Base-by-base conservation (phyloP, 2,113 vertebrate species). In the Colossoma macropomum region DNA sequence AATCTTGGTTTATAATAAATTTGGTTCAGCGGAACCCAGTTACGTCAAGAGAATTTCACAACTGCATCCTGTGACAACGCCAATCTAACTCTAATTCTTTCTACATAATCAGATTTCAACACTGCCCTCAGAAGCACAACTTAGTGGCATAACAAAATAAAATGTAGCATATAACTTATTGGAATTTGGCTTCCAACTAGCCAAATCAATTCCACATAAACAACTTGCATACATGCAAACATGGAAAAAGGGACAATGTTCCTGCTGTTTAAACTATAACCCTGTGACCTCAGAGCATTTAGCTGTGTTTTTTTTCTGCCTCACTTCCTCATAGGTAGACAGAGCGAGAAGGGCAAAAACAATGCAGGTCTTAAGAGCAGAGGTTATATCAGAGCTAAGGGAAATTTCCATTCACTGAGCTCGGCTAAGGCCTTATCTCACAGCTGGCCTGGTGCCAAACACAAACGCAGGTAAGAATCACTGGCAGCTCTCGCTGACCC, bases 401-500 rank as follows among this genome's bases (percentile, higher is more conserved):
- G 54, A 56, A 23, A 15, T 1, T 7, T 23, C 21, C 21, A 56
- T 56, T 56, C 54, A 21, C 54, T 52, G 17, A 70, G 69, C 48
- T 12, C 48, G 8, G 63, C 38, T 69, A 69, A 54, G 28, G 12
- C 54, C 27, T 79, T 56, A 69, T 81, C 54, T 73, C 17, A 62
- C 4, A 21, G 15, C 17, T 48, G 54, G 34, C 12, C n/a, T 30
- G 17, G 45, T 28, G 52, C 56, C 27, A 81, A 45, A 63, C 79
- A 50, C 50, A 62, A 32, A 59, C 23, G 28, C 69, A 3, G 52
- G 9, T 80, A 38, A 80, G 32, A 72, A 72, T 60, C 71, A 71
- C 52, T 69, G 71, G 16, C 27, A 45, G 32, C n/a, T n/a, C 50
- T 13, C 19, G 13, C 13, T 48, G 50, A 48, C 32, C 56, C 15